Evolutionary conservation across 2,797 vertebrate genomes (phyloP), one percentile per base, ranked within the genome.

Genomic region (Oryzias dopingdopingensis): DNA sequence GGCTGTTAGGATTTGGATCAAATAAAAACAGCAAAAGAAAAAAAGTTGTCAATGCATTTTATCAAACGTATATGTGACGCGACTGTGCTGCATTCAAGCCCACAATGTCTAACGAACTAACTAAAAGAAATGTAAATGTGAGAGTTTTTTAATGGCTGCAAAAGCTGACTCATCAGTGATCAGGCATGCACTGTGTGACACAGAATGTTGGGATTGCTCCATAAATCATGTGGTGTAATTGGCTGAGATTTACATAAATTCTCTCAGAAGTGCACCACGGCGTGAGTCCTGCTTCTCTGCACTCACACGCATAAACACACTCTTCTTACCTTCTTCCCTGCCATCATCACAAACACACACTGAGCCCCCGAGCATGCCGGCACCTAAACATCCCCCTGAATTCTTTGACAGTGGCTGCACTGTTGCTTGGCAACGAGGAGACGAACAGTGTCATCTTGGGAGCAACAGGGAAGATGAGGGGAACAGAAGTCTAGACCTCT

Each of bases 341-440:
- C 75, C 42, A 47, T 68, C 59, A 37, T 45, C 50, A 53, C 59
- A 59, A 13, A 5, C 61, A 43, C 56, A 56, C 72, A 62, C 50
- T 40, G 49, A 59, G 60, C 49, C 75, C 66, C 70, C 66, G 45
- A 80, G 70, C 80, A 81, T 73, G 68, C 82, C 42, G 42, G 81
- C 72, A 82, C 82, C 83, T 83, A 82, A 86, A 86, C 84, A 86
- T 84, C 80, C 84, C 86, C 82, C 84, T 74, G 84, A 85, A 91
- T 92, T 92, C 91, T 92, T 92, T 90, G 82, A 90, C 85, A 83
- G 78, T 84, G 83, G 85, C 84, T 89, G 89, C 81, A 42, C 75
- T 88, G 92, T 93, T 93, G 89, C 92, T 74, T 91, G 81, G 92
- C 90, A 93, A 93, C 91, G 67, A 68, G 76, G 82, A 84, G 84